Conservation (phyloP, 2,888 invertebrate genomes). For the Caenorhabditis sp. region DNA sequence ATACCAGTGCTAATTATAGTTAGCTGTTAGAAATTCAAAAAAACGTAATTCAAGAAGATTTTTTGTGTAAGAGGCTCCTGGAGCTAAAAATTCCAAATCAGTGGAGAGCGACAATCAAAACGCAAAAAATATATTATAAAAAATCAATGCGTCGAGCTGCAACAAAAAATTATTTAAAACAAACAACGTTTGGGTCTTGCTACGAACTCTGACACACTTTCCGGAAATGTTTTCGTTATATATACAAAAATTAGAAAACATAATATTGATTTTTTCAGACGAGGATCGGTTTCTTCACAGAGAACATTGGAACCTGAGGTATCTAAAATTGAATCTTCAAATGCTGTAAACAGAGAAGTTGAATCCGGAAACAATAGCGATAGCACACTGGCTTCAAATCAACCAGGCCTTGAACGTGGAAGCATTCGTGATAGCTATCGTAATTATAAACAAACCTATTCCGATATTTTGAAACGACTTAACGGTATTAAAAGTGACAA, state of each 20-base stretch:
- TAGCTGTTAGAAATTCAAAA: background rate
- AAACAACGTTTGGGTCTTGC: no score
- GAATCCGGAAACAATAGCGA: conserved; percentile 34
- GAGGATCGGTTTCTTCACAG: conserved; percentile 21
- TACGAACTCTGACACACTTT: no score
- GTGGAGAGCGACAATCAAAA: no score
- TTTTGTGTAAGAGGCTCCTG: no score
- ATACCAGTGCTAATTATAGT: no score
- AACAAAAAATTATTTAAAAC: no score
- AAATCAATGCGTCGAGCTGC: no score
- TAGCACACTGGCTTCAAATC: conserved; percentile 26
- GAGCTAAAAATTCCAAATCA: no score
- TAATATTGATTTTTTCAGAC: conserved; percentile 17
- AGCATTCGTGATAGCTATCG: conserved; percentile 36
- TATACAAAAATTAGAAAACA: no score
- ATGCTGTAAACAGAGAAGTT: conserved; percentile 12
- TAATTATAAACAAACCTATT: conserved; percentile 27
- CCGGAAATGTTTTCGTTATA: no score
- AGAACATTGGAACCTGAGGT: conserved; percentile 13
- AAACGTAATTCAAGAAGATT: no score
- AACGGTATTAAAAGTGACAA: conserved; percentile 18
- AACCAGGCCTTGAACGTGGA: conserved; percentile 26
- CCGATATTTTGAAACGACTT: conserved; percentile 30
- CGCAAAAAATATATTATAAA: no score
- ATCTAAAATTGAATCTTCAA: conserved; percentile 5